Evolutionary conservation across 2,888 invertebrate species (phyloP).

Genomic region (Pemphredon lugubris): DNA sequence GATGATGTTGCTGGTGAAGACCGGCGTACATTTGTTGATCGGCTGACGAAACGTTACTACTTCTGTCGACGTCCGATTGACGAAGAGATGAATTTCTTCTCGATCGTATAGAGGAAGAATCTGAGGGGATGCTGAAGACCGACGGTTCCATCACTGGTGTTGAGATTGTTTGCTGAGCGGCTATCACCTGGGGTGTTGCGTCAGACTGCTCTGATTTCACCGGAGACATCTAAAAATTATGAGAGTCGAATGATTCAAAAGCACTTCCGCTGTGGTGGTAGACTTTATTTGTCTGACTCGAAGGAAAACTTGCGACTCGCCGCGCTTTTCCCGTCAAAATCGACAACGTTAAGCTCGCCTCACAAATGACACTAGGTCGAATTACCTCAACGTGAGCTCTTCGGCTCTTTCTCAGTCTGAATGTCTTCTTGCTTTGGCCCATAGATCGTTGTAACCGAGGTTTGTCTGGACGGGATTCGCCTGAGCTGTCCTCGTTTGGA

Average conservation of each 20-base stretch:
- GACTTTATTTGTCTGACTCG: neutral
- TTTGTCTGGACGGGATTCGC: conserved; percentile 83
- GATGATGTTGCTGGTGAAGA: conserved; percentile 59
- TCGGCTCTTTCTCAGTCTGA: conserved; percentile 91
- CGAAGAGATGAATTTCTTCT: conserved; percentile 66
- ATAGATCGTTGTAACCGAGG: conserved; percentile 94
- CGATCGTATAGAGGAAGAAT: conserved; percentile 71
- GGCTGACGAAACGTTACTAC: conserved; percentile 46
- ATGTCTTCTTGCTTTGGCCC: conserved; percentile 96
- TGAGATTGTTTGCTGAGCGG: conserved; percentile 32
- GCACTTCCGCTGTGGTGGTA: no score
- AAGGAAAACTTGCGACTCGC: no score
- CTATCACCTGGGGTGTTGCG: neutral
- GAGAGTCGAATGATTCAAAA: no score
- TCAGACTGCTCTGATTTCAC: conserved; percentile 45
- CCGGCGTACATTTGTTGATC: conserved; percentile 57
- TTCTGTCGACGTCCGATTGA: conserved; percentile 61
- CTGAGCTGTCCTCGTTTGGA: conserved; percentile 87
- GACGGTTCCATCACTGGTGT: conserved; percentile 63
- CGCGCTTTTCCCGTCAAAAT: no score
- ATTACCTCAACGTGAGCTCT: conserved; percentile 87
- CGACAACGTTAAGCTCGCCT: no score
- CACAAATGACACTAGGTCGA: no score
- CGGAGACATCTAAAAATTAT: conserved; percentile 35
- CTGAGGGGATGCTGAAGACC: conserved; percentile 69